Conservation (phyloP, 1,140 invertebrate genomes). For the Megalonaias nervosa region DNA sequence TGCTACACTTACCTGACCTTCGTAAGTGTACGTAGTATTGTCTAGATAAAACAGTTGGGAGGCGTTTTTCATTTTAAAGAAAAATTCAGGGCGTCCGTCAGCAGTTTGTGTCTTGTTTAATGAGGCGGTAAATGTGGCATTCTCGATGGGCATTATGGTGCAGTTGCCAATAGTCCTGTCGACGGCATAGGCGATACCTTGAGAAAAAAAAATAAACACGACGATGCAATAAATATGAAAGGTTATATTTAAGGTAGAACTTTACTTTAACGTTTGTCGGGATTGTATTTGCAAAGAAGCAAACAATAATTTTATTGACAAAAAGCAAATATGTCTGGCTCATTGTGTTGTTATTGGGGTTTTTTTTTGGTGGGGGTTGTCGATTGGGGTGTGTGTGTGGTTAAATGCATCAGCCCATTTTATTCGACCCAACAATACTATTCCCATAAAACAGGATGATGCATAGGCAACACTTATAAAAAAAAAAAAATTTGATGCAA, state of each 20-base stretch:
- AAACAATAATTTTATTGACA: too few relatives aligned
- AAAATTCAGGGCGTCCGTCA: conserved; percentile 11
- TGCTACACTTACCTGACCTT: conserved; percentile 25
- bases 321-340: too few relatives aligned
- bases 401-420: too few relatives aligned
- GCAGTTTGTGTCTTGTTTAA: conserved; percentile 10
- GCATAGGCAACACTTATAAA: too few relatives aligned
- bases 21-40: conserved; percentile 28
- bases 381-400: too few relatives aligned
- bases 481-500: too few relatives aligned
- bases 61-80: conserved; percentile 28
- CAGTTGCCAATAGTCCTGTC: conserved; percentile 28
- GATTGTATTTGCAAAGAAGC: too few relatives aligned
- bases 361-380: too few relatives aligned
- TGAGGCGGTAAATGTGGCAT: conserved; percentile 20
- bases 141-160: conserved; percentile 25
- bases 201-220: not conserved
- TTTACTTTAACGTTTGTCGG: too few relatives aligned
- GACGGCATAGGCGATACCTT: conserved; percentile 35
- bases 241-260: not conserved
- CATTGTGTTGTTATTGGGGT: too few relatives aligned
- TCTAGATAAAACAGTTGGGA: conserved; percentile 33
- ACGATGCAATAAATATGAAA: not conserved
- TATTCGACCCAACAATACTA: too few relatives aligned
- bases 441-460: too few relatives aligned